phyloP scores from a whole-genome alignment of 2,888 invertebrate species.

The Sipha maydis region DNA sequence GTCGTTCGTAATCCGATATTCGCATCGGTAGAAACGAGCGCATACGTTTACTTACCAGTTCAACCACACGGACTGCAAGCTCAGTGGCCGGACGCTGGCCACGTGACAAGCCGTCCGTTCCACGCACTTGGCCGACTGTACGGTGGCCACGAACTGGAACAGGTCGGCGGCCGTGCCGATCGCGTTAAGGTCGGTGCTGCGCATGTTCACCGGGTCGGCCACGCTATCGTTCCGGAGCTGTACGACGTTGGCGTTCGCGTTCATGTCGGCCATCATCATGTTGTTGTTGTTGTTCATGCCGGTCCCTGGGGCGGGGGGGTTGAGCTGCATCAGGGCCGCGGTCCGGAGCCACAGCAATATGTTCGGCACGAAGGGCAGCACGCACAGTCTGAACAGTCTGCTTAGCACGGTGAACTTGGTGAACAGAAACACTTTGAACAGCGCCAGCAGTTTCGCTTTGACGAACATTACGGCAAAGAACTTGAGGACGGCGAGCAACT shows the following conservation, averaged over 20 bases:
- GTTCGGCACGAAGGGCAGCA: conserved; percentile 6
- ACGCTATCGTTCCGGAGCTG: not conserved
- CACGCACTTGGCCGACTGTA: not conserved
- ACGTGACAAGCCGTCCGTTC: not conserved
- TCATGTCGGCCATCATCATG: not conserved
- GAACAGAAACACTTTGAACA: not conserved
- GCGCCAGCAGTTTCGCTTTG: conserved; percentile 1
- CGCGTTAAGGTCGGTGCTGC: not conserved
- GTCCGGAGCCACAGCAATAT: not conserved
- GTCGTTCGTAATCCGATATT: too few species aligned
- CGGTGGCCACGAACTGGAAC: not conserved
- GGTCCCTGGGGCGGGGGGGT: not conserved
- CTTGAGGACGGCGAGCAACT: conserved; percentile 5
- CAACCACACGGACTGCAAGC: not conserved
- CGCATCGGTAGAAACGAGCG: too few species aligned
- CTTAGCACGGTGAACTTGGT: not conserved
- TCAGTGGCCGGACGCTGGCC: not conserved
- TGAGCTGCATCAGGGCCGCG: not conserved
- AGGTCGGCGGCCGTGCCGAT: not conserved
- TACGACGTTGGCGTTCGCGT: not conserved
- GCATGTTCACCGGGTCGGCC: not conserved
- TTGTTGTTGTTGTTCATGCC: not conserved
- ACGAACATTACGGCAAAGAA: not conserved
- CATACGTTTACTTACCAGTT: not conserved
- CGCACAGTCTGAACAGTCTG: not conserved